phyloP scores from a whole-genome alignment of 2,113 vertebrate genomes.

The Holacanthus passer region DNA sequence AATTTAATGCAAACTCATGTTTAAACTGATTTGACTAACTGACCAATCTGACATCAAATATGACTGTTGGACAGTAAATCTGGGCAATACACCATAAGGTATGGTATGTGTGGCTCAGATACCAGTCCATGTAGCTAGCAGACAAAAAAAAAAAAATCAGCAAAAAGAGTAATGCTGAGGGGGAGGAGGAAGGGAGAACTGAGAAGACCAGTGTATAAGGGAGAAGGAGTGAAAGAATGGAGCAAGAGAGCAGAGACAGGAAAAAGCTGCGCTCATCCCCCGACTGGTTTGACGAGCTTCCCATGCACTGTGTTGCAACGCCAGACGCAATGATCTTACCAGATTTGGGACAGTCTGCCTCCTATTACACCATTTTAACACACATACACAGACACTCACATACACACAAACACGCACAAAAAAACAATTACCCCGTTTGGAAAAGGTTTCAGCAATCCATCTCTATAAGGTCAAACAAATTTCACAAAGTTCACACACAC shows the following conservation, averaged over 20 bases:
- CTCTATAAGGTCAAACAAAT: constrained; percentile 39
- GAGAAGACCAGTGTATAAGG: constrained; percentile 16
- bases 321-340: constrained; percentile 68
- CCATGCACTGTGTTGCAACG: constrained; percentile 52
- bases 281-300: constrained; percentile 78
- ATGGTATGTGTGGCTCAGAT: neutral
- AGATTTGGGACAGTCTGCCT: constrained; percentile 64
- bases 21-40: neutral
- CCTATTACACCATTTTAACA: constrained; percentile 62
- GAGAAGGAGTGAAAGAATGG: constrained; percentile 24
- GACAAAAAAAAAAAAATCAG: constrained; percentile 16
- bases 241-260: constrained; percentile 37
- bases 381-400: constrained; percentile 1
- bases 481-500: constrained; percentile 36
- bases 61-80: neutral
- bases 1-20: neutral
- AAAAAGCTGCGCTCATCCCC: constrained; percentile 44
- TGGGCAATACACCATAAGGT: neutral
- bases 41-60: neutral
- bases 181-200: neutral
- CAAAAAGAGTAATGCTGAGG: neutral
- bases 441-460: constrained; percentile 18
- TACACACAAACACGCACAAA: too few species aligned
- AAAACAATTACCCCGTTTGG: neutral
- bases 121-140: neutral